These are phyloP conservation scores for Brachyistius frenatus DNA, from an alignment of 2,113 vertebrate species.

Conservation along the genomic window DNA sequence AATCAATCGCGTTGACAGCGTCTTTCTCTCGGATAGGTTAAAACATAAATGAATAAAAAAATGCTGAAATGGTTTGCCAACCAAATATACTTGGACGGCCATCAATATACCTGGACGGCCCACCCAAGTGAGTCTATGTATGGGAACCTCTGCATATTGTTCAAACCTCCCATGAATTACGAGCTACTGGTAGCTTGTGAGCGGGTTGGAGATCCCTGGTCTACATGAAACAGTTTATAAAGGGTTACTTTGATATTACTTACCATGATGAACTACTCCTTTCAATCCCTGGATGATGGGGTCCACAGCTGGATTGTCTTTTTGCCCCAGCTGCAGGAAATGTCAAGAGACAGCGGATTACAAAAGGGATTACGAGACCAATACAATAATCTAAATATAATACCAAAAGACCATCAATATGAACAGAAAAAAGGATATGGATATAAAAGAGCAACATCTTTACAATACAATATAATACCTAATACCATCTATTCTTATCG, in stretches of 20 bases:
- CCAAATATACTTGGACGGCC: no score
- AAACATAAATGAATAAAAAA: no score
- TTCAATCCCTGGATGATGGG: conserved; percentile 98
- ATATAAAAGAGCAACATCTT: conserved; percentile 10
- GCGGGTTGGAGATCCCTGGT: background rate
- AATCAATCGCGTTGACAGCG: no score
- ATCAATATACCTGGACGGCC: no score
- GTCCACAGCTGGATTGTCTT: conserved; percentile 95
- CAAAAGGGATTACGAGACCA: conserved; percentile 64
- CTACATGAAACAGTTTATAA: background rate
- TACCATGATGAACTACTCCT: conserved; percentile 98
- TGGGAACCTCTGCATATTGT: no score
- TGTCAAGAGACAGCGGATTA: conserved; percentile 76
- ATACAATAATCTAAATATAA: conserved; percentile 51
- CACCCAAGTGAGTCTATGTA: no score
- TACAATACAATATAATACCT: conserved; percentile 11
- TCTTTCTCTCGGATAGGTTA: no score
- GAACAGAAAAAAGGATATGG: conserved; percentile 20
- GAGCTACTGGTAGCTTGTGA: no score
- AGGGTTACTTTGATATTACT: conserved; percentile 75
- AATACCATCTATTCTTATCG: conserved; percentile 6
- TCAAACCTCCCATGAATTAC: no score
- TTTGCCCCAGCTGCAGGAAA: conserved; percentile 92
- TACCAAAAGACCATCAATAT: conserved; percentile 54
- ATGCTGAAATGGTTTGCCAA: no score